Conservation (phyloP, 64 coral and sea anemone genomes). For the Porites lutea region DNA sequence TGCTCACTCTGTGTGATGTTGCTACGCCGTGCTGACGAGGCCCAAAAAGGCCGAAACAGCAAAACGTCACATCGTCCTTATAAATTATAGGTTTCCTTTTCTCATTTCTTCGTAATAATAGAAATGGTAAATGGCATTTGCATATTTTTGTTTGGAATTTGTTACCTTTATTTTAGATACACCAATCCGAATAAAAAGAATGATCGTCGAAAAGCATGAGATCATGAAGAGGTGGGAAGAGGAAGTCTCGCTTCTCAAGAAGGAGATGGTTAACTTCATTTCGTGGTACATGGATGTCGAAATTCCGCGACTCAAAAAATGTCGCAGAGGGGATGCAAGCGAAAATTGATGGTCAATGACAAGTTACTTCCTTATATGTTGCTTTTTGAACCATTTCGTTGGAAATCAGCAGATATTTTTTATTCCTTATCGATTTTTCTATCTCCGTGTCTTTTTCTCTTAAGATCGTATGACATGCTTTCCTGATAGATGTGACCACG, state of each 20-base stretch:
- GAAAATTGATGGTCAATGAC: not conserved
- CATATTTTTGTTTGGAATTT: not conserved
- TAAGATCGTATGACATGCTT: too few relatives aligned
- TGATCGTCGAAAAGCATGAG: not conserved
- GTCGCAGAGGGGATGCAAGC: not conserved
- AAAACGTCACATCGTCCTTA: not conserved
- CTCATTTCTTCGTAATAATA: not conserved
- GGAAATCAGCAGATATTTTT: not conserved
- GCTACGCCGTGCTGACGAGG: slow-evolving; percentile 37
- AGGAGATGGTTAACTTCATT: slow-evolving; percentile 1
- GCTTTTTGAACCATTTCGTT: not conserved
- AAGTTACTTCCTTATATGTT: not conserved
- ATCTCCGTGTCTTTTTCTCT: too few relatives aligned
- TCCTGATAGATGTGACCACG: too few relatives aligned
- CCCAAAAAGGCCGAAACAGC: slow-evolving; percentile 31
- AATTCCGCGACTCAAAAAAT: not conserved
- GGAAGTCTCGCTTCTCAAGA: not conserved
- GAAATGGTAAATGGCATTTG: not conserved
- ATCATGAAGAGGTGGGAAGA: not conserved
- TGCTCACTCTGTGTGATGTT: not conserved
- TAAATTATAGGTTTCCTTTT: not conserved
- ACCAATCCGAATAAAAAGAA: slow-evolving; percentile 11
- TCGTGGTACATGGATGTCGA: not conserved
- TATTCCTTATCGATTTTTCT: too few relatives aligned
- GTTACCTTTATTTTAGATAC: not conserved